These are phyloP conservation scores for Cirrhinus mrigala DNA, from an alignment of 2,797 vertebrate genomes.

Conservation along the genomic window DNA sequence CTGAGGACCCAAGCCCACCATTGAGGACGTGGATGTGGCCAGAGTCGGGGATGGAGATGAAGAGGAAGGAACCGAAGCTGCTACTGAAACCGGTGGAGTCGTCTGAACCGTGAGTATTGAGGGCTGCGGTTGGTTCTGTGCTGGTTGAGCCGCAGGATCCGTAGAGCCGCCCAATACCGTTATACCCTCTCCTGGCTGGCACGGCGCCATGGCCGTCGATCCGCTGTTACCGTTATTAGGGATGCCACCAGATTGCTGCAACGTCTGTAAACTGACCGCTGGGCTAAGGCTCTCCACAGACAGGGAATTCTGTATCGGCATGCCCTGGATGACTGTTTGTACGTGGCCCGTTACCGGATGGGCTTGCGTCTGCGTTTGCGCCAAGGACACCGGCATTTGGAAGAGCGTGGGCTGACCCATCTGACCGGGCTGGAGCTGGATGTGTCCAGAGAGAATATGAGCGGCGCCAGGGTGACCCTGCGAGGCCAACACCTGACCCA, in stretches of 20 bases:
- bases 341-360: constrained; percentile 81
- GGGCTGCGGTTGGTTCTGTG: constrained; percentile 78
- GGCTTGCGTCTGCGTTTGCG: constrained; percentile 84
- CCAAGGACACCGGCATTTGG: constrained; percentile 93
- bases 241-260: constrained; percentile 75
- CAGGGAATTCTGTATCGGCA: constrained; percentile 84
- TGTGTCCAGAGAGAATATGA: constrained; percentile 91
- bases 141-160: constrained; percentile 78
- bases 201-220: constrained; percentile 73
- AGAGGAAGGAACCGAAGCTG: constrained; percentile 72
- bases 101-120: constrained; percentile 84
- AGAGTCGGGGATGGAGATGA: constrained; percentile 76
- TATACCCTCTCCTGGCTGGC: constrained; percentile 75
- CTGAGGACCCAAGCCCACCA: constrained; percentile 78
- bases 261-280: constrained; percentile 83
- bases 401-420: constrained; percentile 89
- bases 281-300: constrained; percentile 86
- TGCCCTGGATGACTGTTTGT: constrained; percentile 90
- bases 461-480: constrained; percentile 87
- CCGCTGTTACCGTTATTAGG: constrained; percentile 71
- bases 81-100: constrained; percentile 74
- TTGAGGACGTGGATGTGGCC: constrained; percentile 76
- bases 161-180: constrained; percentile 77
- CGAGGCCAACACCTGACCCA: constrained; percentile 88
- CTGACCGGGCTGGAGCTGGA: constrained; percentile 90